Evolutionary conservation across 2,113 vertebrate species (phyloP).

Genomic region (Tachycineta bicolor): DNA sequence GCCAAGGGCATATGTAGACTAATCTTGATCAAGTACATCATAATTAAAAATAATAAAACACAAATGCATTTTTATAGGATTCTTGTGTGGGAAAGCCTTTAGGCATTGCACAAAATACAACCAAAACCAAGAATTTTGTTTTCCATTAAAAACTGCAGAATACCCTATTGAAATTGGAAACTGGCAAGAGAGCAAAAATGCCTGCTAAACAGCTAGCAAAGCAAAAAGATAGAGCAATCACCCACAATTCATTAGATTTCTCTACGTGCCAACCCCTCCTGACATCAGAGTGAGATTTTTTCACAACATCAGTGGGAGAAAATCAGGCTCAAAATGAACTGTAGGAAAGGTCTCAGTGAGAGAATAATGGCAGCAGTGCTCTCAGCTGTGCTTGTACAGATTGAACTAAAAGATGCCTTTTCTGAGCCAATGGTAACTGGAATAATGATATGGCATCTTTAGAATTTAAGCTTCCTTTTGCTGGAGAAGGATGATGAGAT

Average conservation of each 20-base stretch:
- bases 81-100: background rate
- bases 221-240: background rate
- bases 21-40: background rate
- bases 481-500: background rate
- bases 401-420: background rate
- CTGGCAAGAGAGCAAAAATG: background rate
- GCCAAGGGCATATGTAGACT: background rate
- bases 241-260: background rate
- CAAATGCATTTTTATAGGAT: background rate
- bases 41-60: background rate
- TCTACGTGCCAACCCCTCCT: background rate
- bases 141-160: background rate
- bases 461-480: background rate
- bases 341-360: background rate
- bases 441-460: background rate
- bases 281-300: background rate
- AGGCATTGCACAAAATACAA: background rate
- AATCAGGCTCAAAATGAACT: background rate
- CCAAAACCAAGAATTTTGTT: background rate
- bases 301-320: background rate
- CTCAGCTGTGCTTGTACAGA: background rate
- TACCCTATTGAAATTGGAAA: background rate
- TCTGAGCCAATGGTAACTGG: background rate
- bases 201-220: background rate
- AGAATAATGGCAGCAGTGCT: background rate